phyloP scores from a whole-genome alignment of 2,797 vertebrate genomes.

The Pangasius djambal region DNA sequence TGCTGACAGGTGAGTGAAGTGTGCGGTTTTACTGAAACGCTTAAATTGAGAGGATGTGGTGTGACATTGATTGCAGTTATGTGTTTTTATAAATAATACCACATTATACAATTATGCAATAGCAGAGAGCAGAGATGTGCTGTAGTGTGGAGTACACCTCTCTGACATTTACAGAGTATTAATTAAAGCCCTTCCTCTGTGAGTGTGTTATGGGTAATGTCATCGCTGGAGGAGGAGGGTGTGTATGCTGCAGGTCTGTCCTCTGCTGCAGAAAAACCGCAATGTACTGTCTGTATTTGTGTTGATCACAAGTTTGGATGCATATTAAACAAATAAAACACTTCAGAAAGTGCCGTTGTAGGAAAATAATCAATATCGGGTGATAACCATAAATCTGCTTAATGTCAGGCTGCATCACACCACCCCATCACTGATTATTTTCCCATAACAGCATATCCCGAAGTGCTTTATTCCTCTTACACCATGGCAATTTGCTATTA shows the following conservation, averaged over 20 bases:
- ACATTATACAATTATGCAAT: slow-evolving; percentile 44
- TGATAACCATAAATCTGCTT: neutral
- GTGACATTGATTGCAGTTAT: neutral
- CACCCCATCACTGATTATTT: neutral
- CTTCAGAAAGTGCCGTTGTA: neutral
- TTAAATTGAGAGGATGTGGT: neutral
- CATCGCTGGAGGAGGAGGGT: slow-evolving; percentile 32
- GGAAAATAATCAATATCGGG: neutral
- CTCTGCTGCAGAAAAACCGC: slow-evolving; percentile 13
- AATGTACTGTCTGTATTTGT: neutral
- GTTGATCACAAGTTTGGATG: neutral
- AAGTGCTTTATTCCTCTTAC: neutral
- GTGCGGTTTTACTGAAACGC: neutral
- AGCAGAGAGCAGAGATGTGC: slow-evolving; percentile 12
- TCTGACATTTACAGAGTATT: slow-evolving; percentile 53
- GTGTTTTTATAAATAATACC: neutral
- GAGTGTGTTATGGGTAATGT: slow-evolving; percentile 47
- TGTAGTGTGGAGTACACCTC: slow-evolving; percentile 24
- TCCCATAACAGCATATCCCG: neutral
- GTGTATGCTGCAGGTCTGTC: slow-evolving; percentile 30
- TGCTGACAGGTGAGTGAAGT: neutral
- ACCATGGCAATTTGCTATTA: neutral
- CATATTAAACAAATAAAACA: neutral
- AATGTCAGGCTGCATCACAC: neutral
- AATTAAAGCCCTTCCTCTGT: slow-evolving; percentile 54